Conservation (phyloP, 2,113 vertebrate genomes). For the Ramphastos sulfuratus region DNA sequence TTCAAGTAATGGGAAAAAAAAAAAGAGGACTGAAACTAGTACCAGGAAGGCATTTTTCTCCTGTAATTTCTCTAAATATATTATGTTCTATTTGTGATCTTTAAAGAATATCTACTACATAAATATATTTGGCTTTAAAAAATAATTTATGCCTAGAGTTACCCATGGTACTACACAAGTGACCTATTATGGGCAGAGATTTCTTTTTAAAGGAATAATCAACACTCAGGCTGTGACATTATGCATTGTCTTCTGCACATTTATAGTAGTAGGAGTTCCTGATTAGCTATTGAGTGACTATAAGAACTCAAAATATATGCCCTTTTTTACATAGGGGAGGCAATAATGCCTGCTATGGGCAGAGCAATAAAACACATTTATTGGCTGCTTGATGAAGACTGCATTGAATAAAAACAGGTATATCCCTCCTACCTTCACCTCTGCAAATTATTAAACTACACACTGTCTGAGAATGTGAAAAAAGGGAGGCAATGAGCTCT, state of each 20-base stretch:
- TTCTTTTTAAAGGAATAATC: constrained; percentile 29
- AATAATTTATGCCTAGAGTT: background rate
- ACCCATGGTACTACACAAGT: background rate
- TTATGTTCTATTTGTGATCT: background rate
- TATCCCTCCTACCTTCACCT: background rate
- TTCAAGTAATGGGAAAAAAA: background rate
- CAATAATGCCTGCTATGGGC: constrained; percentile 17
- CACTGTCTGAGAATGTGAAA: background rate
- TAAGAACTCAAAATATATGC: constrained; percentile 36
- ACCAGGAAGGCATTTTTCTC: background rate
- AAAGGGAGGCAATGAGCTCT: background rate
- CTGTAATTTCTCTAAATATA: background rate
- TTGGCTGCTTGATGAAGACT: constrained; percentile 48
- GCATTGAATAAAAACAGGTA: constrained; percentile 30
- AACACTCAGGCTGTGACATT: background rate
- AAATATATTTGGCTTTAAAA: constrained; percentile 14
- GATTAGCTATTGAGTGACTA: constrained; percentile 48
- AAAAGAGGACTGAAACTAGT: background rate
- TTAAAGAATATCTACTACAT: background rate
- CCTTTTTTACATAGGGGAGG: constrained; percentile 21
- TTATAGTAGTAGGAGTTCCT: constrained; percentile 6
- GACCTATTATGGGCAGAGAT: background rate
- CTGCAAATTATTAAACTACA: constrained; percentile 9
- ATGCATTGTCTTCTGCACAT: constrained; percentile 17
- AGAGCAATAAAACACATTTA: constrained; percentile 58